phyloP scores from a whole-genome alignment of 2,888 invertebrate species.

The Pedicia rivosa region DNA sequence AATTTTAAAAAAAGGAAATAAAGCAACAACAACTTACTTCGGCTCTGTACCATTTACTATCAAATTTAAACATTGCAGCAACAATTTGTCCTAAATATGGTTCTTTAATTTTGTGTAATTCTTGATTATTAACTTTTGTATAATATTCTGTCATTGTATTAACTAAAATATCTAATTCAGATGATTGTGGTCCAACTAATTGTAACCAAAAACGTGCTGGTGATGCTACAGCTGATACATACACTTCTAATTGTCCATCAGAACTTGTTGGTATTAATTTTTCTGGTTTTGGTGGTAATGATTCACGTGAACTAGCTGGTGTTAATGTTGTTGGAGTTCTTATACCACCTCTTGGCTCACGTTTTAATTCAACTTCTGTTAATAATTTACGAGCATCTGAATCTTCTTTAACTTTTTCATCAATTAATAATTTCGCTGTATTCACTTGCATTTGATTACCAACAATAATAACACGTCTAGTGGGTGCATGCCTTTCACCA shows the following conservation, averaged over 20 bases:
- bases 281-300: conserved; percentile 20
- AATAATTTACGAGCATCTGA: conserved; percentile 34
- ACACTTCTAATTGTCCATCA: conserved; percentile 61
- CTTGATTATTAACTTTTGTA: conserved; percentile 42
- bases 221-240: conserved; percentile 68
- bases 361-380: conserved; percentile 26
- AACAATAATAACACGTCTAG: conserved; percentile 30
- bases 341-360: conserved; percentile 35
- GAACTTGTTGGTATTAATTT: conserved; percentile 18
- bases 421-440: conserved; percentile 52
- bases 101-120: conserved; percentile 39
- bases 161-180: conserved; percentile 63
- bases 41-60: conserved; percentile 65
- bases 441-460: conserved; percentile 64
- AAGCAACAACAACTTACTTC: conserved; percentile 5
- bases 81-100: conserved; percentile 62
- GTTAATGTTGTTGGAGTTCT: conserved; percentile 28
- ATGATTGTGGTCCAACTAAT: conserved; percentile 55
- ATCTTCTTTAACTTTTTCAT: conserved; percentile 45
- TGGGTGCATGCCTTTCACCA: conserved; percentile 21
- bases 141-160: conserved; percentile 74
- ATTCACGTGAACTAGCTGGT: conserved; percentile 22
- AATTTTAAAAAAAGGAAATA: too few species aligned
- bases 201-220: conserved; percentile 80
- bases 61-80: conserved; percentile 66